Evolutionary conservation across 2,888 invertebrate genomes (phyloP).

Genomic region (Scaptomyza reducta): DNA sequence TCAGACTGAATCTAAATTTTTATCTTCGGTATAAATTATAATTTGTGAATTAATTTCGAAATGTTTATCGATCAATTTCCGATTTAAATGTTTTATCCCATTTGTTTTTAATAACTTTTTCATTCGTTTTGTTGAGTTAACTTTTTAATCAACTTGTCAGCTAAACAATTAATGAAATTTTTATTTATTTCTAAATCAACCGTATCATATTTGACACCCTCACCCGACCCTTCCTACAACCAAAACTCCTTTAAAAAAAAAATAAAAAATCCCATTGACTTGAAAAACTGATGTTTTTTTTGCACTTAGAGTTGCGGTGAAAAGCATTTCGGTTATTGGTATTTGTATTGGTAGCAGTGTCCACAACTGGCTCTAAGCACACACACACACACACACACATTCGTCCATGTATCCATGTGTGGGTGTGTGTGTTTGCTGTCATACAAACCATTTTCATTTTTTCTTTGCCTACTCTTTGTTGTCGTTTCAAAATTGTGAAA

Average conservation of each 20-base stretch:
- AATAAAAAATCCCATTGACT: too few species aligned
- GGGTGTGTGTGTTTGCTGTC: slow-evolving; percentile 8
- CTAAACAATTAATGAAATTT: too few species aligned
- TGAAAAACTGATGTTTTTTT: slow-evolving; percentile 4
- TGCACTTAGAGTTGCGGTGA: slow-evolving; percentile 44
- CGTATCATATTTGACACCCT: slow-evolving; percentile 28
- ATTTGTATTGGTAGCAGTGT: slow-evolving; percentile 13
- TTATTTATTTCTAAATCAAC: too few species aligned
- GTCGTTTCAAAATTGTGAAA: slow-evolving; percentile 61
- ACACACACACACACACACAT: slow-evolving; percentile 12
- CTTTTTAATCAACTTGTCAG: too few species aligned
- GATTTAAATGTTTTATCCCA: too few species aligned
- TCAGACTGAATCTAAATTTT: too few species aligned
- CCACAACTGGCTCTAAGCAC: neutral
- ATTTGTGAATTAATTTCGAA: too few species aligned
- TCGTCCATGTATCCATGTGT: neutral
- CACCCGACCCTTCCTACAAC: slow-evolving; percentile 3
- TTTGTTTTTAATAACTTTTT: too few species aligned
- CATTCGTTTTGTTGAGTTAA: too few species aligned
- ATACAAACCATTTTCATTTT: slow-evolving; percentile 12
- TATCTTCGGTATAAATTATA: too few species aligned
- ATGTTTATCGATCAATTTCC: too few species aligned
- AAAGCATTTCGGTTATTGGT: slow-evolving; percentile 7
- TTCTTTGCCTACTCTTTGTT: slow-evolving; percentile 38
- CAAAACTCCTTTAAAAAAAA: too few species aligned